A percentile compares a stretch with the other conserved stretches of the same genome.
Conservation (phyloP, 2,113 vertebrate species). For the Gallinago undulata region DNA sequence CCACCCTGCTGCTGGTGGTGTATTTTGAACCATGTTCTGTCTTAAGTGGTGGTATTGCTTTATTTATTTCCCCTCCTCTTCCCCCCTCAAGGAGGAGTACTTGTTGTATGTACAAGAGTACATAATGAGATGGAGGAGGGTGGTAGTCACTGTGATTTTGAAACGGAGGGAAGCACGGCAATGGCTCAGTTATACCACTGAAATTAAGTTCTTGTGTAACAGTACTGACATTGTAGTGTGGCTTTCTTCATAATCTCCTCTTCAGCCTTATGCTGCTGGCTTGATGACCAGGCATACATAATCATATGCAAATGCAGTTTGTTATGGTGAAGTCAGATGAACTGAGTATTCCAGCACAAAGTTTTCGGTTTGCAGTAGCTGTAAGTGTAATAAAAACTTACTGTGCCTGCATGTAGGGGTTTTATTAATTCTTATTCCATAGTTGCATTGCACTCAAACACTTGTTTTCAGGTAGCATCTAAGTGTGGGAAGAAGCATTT, state of each 20-base stretch:
- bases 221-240: background rate
- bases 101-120: background rate
- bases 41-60: background rate
- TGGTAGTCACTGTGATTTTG: background rate
- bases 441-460: background rate
- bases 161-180: background rate
- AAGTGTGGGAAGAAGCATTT: background rate
- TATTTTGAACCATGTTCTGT: background rate
- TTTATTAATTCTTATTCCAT: background rate
- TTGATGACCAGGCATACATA: background rate
- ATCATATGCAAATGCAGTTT: background rate
- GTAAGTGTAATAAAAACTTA: background rate
- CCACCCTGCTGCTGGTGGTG: background rate
- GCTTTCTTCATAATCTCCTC: background rate
- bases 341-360: rapidly evolving
- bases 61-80: rapidly evolving
- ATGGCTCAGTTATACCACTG: background rate
- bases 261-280: background rate
- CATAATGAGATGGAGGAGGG: background rate
- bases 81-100: rapidly evolving
- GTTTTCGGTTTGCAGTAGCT: background rate
- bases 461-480: background rate
- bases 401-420: background rate
- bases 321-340: background rate
- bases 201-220: background rate